Conservation (phyloP, 2,888 invertebrate species). For the Ornithoptera alexandrae region DNA sequence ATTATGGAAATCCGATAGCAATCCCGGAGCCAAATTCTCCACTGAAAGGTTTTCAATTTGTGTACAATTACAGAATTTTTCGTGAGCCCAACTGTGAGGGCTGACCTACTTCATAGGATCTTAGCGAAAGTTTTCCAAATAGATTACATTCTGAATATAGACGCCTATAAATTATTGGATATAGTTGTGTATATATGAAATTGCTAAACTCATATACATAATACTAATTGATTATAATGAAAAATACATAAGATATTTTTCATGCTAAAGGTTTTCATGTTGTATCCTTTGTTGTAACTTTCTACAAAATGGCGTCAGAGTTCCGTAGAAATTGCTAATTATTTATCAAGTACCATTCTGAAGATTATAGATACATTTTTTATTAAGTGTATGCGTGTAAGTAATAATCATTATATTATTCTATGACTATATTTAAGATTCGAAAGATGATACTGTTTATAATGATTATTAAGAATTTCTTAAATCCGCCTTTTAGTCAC, state of each 20-base stretch:
- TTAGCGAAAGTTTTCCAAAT: not conserved
- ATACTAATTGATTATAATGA: no score
- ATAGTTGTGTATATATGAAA: not conserved
- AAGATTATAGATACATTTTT: no score
- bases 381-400: no score
- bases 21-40: constrained; percentile 2
- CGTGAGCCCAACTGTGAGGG: not conserved
- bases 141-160: not conserved
- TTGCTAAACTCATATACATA: not conserved
- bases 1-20: constrained; percentile 23
- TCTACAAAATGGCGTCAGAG: no score
- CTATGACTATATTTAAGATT: not conserved
- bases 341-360: no score
- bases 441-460: not conserved
- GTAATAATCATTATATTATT: not conserved
- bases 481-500: constrained; percentile 10
- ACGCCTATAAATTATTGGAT: not conserved
- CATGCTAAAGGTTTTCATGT: no score
- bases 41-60: constrained; percentile 19
- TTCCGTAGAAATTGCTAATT: no score
- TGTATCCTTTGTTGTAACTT: no score
- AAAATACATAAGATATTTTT: no score
- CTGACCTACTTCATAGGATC: not conserved
- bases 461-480: not conserved
- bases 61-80: constrained; percentile 11